These are phyloP conservation scores for Phoenicopterus ruber DNA, from an alignment of 2,113 vertebrate species.

Conservation along the genomic window DNA sequence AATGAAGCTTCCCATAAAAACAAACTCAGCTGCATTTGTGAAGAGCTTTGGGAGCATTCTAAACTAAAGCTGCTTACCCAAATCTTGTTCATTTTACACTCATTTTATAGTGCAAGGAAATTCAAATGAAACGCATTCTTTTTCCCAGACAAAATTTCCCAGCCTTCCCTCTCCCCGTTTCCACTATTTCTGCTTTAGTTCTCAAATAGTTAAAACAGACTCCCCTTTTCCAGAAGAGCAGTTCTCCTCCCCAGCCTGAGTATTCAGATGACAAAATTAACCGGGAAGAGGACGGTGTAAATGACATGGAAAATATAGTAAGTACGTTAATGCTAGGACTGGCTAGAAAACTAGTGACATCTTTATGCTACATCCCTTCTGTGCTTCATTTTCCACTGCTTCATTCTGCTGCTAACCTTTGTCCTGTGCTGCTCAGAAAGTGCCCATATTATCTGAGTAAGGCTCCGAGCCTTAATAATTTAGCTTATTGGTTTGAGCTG, in stretches of 20 bases:
- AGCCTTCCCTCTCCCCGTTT: not conserved
- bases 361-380: not conserved
- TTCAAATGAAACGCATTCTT: not conserved
- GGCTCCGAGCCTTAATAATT: constrained; percentile 16
- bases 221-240: not conserved
- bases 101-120: not conserved
- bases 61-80: not conserved
- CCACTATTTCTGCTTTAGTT: not conserved
- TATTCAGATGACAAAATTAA: not conserved
- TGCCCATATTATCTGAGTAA: not conserved
- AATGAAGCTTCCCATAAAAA: not conserved
- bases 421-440: not conserved
- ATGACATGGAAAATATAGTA: not conserved
- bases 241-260: not conserved
- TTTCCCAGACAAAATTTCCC: not conserved
- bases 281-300: not conserved
- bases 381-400: not conserved
- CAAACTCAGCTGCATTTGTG: not conserved
- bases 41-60: not conserved
- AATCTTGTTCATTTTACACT: not conserved
- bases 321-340: not conserved
- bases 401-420: not conserved
- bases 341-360: not conserved
- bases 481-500: constrained; percentile 17
- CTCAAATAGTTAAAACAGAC: not conserved